Evolutionary conservation across 1,140 invertebrate genomes (phyloP).

Genomic region (Drosophila yakuba): DNA sequence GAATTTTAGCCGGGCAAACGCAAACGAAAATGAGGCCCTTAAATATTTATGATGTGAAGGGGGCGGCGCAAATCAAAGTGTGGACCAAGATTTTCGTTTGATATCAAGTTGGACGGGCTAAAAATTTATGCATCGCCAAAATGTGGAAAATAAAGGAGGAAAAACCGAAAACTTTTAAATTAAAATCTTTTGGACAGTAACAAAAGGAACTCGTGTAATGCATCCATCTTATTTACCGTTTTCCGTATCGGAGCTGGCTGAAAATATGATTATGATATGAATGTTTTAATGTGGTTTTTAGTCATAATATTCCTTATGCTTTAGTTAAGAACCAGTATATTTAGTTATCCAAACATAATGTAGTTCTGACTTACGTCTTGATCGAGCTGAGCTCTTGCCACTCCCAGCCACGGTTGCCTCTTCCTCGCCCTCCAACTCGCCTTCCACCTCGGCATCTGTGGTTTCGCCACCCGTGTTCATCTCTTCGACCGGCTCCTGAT

Average conservation of each 20-base stretch:
- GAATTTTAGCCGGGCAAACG: constrained; percentile 56
- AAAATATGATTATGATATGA: constrained; percentile 11
- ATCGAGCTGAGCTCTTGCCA: constrained; percentile 62
- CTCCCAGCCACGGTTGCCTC: constrained; percentile 61
- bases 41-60: constrained; percentile 81
- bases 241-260: constrained; percentile 76
- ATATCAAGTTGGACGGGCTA: constrained; percentile 71
- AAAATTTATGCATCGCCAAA: constrained; percentile 69
- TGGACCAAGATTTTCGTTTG: constrained; percentile 70
- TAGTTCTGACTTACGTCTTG: constrained; percentile 52
- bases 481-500: constrained; percentile 30
- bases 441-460: constrained; percentile 51
- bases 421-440: constrained; percentile 59
- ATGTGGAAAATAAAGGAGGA: constrained; percentile 10
- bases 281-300: background rate
- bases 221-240: constrained; percentile 69
- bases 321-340: too few species aligned
- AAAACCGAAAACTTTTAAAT: constrained; percentile 67
- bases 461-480: constrained; percentile 52
- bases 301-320: too few species aligned
- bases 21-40: constrained; percentile 65
- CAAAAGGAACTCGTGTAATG: constrained; percentile 35
- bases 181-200: constrained; percentile 59
- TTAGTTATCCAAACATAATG: too few species aligned
- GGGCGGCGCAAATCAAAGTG: constrained; percentile 58